These are phyloP conservation scores for Macrophya alboannulata DNA, from an alignment of 2,888 invertebrate genomes.

Conservation along the genomic window DNA sequence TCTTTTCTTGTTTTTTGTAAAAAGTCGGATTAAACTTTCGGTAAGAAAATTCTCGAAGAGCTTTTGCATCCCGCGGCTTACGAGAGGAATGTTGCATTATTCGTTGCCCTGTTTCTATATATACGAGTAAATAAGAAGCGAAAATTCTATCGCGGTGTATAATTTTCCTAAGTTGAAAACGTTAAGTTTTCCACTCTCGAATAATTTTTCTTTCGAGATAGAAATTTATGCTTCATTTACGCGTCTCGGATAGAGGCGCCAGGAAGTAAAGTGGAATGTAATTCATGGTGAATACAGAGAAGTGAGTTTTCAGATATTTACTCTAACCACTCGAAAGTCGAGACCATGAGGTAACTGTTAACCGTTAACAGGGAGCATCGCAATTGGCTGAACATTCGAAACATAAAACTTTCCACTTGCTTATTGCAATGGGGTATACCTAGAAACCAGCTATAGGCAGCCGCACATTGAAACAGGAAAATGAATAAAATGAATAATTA, in stretches of 20 bases:
- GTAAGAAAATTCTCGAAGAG: neutral
- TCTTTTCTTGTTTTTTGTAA: too few species aligned
- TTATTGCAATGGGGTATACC: neutral
- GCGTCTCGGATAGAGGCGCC: constrained; percentile 18
- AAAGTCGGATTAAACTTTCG: neutral
- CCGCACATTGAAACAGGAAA: neutral
- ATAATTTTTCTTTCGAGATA: neutral
- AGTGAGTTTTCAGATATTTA: constrained; percentile 40
- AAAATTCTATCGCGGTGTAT: too few species aligned
- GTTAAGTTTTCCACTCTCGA: constrained; percentile 47
- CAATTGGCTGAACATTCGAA: constrained; percentile 31
- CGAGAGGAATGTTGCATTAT: neutral
- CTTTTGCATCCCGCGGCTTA: neutral
- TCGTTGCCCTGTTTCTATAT: neutral
- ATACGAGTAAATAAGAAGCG: too few species aligned
- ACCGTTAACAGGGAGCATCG: constrained; percentile 22
- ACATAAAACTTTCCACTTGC: constrained; percentile 23
- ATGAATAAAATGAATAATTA: constrained; percentile 27
- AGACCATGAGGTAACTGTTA: constrained; percentile 36
- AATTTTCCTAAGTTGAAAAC: constrained; percentile 16
- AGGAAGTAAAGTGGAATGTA: constrained; percentile 47
- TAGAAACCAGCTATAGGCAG: neutral
- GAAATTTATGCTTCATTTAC: constrained; percentile 44
- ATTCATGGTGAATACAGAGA: constrained; percentile 35
- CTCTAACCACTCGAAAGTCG: constrained; percentile 22